Conservation (phyloP, 1,140 invertebrate genomes). For the Cyclargus thomasi region DNA sequence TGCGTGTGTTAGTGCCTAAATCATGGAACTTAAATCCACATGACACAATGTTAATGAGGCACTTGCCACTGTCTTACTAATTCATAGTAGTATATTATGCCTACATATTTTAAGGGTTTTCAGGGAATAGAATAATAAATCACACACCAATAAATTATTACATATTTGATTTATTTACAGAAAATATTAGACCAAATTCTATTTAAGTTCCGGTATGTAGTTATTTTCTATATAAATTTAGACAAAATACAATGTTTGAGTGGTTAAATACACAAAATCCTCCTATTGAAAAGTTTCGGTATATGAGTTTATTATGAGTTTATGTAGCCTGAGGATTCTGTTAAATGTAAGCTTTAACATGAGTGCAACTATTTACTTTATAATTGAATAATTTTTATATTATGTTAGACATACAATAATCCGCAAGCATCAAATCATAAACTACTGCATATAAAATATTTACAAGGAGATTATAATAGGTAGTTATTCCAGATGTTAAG, state of each 20-base stretch:
- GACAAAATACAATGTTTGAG: slow-evolving; percentile 59
- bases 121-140: slow-evolving; percentile 33
- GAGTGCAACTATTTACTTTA: slow-evolving; percentile 55
- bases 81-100: too few relatives aligned
- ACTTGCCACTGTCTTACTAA: too few relatives aligned
- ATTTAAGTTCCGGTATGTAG: slow-evolving; percentile 51
- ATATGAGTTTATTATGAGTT: slow-evolving; percentile 11
- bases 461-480: slow-evolving; percentile 47
- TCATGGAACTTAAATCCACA: too few relatives aligned
- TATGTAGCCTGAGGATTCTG: slow-evolving; percentile 20
- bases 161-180: slow-evolving; percentile 73
- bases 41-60: too few relatives aligned
- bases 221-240: slow-evolving; percentile 63
- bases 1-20: too few relatives aligned
- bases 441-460: slow-evolving; percentile 34
- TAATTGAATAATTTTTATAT: slow-evolving; percentile 57
- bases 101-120: neutral
- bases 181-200: slow-evolving; percentile 70
- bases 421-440: slow-evolving; percentile 53
- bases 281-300: slow-evolving; percentile 21
- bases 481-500: neutral
- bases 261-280: slow-evolving; percentile 47
- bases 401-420: slow-evolving; percentile 51
- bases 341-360: slow-evolving; percentile 47
- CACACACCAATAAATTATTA: slow-evolving; percentile 48